These are phyloP conservation scores for Muschampia plurimacula DNA, from an alignment of 2,888 invertebrate species.

Conservation along the genomic window DNA sequence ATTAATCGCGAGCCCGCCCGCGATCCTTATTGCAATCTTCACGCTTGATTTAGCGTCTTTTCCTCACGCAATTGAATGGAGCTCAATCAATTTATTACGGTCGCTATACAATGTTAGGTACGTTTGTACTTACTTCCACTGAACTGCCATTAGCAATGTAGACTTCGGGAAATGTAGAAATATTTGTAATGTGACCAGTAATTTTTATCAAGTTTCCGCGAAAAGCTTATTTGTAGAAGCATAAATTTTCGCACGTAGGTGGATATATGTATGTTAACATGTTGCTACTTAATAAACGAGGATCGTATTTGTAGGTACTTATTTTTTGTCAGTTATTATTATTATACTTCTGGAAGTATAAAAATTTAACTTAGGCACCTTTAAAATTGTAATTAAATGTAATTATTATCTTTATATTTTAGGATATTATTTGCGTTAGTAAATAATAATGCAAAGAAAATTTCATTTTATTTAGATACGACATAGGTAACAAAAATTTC, in stretches of 20 bases:
- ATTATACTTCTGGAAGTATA: neutral
- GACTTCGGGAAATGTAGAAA: neutral
- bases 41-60: conserved; percentile 71
- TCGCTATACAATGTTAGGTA: conserved; percentile 9
- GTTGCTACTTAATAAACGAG: neutral
- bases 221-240: conserved; percentile 10
- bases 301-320: neutral
- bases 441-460: too few relatives aligned
- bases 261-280: neutral
- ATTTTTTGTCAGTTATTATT: neutral
- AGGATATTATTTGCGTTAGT: too few relatives aligned
- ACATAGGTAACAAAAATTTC: too few relatives aligned
- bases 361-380: too few relatives aligned
- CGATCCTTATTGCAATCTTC: conserved; percentile 75
- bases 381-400: too few relatives aligned
- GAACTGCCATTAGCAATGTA: conserved; percentile 8
- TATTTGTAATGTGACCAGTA: neutral
- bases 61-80: conserved; percentile 49
- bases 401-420: too few relatives aligned
- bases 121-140: conserved; percentile 6
- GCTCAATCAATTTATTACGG: conserved; percentile 57
- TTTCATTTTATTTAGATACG: too few relatives aligned
- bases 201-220: conserved; percentile 12
- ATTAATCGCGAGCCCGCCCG: conserved; percentile 68
- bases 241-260: conserved; percentile 1